A percentile compares a stretch with the other conserved stretches of the same genome.
Evolutionary conservation across 1,140 invertebrate species (phyloP).

Genomic region (Zophobas atratus): DNA sequence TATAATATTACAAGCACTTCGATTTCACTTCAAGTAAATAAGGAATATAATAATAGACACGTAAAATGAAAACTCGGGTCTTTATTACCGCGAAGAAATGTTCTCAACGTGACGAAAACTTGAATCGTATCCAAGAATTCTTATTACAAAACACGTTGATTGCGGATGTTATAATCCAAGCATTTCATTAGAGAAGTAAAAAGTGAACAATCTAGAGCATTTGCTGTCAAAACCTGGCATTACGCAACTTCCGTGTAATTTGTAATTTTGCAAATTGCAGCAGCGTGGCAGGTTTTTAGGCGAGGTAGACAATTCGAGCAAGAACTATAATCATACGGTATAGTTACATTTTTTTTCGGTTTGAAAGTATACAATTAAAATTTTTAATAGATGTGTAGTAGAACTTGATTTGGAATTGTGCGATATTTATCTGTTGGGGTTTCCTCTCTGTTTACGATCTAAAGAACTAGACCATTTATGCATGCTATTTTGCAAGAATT

Average conservation of each 20-base stretch:
- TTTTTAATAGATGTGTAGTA: too few species aligned
- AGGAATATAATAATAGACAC: neutral
- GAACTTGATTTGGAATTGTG: too few species aligned
- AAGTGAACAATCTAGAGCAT: constrained; percentile 3
- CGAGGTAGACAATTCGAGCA: neutral
- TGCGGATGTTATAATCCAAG: constrained; percentile 15
- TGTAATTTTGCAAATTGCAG: constrained; percentile 18
- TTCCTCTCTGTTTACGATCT: too few species aligned
- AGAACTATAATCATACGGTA: too few species aligned
- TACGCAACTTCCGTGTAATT: constrained; percentile 9
- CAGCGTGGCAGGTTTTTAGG: neutral
- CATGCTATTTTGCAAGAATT: too few species aligned
- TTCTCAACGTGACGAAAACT: constrained; percentile 19
- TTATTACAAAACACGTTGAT: constrained; percentile 17
- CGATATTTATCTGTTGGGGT: too few species aligned
- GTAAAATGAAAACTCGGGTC: constrained; percentile 9
- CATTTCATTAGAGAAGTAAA: constrained; percentile 27
- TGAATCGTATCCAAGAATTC: constrained; percentile 19
- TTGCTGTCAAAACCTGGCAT: constrained; percentile 26
- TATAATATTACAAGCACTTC: too few species aligned
- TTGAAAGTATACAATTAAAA: too few species aligned
- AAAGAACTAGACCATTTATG: too few species aligned
- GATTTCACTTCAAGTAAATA: neutral
- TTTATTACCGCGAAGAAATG: neutral
- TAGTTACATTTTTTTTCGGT: too few species aligned